phyloP scores from a whole-genome alignment of 2,888 invertebrate genomes.

The Micropterix aruncella region DNA sequence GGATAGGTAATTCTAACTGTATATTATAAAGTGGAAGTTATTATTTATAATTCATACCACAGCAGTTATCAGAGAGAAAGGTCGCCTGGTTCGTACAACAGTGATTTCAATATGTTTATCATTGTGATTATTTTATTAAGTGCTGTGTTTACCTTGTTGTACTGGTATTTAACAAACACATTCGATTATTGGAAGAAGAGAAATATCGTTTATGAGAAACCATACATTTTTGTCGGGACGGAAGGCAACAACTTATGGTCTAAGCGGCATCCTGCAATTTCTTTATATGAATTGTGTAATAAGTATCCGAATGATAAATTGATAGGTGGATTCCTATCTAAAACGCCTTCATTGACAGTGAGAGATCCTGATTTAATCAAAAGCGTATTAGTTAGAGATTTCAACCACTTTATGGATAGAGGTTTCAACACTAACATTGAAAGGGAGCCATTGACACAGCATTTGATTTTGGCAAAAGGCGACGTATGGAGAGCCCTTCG shows the following conservation, averaged over 20 bases:
- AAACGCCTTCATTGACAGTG: neutral
- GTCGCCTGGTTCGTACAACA: too few relatives aligned
- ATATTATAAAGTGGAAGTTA: too few relatives aligned
- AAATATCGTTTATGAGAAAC: neutral
- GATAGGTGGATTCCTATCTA: neutral
- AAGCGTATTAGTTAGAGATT: neutral
- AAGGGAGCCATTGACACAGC: neutral
- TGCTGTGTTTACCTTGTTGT: too few relatives aligned
- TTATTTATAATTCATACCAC: too few relatives aligned
- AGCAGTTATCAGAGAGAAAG: too few relatives aligned
- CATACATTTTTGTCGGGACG: neutral
- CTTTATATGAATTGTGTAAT: neutral
- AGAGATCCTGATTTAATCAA: conserved; percentile 1
- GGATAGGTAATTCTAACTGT: too few relatives aligned
- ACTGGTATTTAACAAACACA: neutral
- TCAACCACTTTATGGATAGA: neutral
- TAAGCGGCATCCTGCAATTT: neutral
- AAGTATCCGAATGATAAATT: neutral
- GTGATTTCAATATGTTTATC: too few relatives aligned
- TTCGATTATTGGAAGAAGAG: neutral
- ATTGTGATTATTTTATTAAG: too few relatives aligned
- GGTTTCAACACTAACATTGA: neutral
- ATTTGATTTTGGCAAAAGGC: neutral
- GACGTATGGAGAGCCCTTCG: neutral
- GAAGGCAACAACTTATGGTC: neutral